phyloP scores from a whole-genome alignment of 2,797 vertebrate genomes.

The Rhynchonycteris naso region DNA sequence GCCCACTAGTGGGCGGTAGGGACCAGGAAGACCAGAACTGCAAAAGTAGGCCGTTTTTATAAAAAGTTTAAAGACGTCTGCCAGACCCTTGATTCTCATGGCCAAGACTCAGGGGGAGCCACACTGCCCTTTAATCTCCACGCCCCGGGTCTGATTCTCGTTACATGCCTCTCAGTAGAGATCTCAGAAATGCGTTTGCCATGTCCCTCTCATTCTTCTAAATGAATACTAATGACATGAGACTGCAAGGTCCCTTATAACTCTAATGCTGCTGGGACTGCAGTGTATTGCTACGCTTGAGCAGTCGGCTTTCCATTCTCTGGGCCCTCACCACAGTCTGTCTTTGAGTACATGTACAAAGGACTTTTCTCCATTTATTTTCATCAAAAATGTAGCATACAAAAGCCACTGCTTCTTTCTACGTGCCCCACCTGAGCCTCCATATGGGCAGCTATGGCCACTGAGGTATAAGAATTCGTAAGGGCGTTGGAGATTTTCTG shows the following conservation, averaged over 20 bases:
- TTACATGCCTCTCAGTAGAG: neutral
- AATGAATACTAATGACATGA: neutral
- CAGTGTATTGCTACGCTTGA: neutral
- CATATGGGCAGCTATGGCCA: neutral
- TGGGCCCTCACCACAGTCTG: neutral
- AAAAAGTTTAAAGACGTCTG: no score
- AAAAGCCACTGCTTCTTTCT: neutral
- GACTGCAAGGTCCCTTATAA: neutral
- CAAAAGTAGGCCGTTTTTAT: no score
- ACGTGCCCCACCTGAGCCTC: neutral
- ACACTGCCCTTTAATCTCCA: neutral
- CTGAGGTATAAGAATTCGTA: neutral
- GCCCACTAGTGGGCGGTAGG: no score
- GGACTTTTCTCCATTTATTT: neutral
- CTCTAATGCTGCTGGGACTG: neutral
- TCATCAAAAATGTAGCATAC: neutral
- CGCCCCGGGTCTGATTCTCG: neutral
- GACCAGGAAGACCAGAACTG: no score
- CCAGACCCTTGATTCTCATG: neutral
- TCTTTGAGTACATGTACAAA: neutral
- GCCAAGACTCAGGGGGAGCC: neutral
- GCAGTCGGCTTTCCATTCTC: neutral
- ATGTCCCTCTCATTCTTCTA: neutral
- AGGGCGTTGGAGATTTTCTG: neutral
- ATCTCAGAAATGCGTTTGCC: neutral